Percentiles rank a stretch among this genome's conserved stretches.
phyloP scores from a whole-genome alignment of 23 tunicate genomes.

The Halocynthia aurantium region DNA sequence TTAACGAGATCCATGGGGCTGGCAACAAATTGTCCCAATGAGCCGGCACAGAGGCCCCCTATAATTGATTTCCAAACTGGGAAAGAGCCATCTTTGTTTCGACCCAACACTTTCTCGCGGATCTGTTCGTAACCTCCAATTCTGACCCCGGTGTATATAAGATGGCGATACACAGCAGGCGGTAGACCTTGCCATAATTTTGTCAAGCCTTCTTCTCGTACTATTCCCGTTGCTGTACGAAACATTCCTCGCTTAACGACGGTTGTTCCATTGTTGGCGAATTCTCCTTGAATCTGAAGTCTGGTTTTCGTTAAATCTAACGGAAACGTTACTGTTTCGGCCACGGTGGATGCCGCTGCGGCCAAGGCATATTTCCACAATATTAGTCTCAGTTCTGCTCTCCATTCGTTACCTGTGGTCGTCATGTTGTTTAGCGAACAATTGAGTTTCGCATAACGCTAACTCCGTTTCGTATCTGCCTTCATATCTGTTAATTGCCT shows the following conservation, averaged over 20 bases:
- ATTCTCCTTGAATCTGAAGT: constrained; percentile 89
- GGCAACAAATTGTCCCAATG: constrained; percentile 86
- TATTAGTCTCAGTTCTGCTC: constrained; percentile 1
- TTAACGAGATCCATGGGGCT: constrained; percentile 93
- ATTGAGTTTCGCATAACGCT: too few species aligned
- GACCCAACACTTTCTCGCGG: constrained; percentile 38
- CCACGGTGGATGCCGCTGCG: constrained; percentile 60
- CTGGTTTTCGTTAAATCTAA: constrained; percentile 89
- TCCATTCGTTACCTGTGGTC: not conserved
- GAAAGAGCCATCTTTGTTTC: constrained; percentile 68
- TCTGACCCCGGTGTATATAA: constrained; percentile 76
- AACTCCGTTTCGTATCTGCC: too few species aligned
- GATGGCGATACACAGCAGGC: constrained; percentile 78
- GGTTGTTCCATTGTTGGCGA: constrained; percentile 33
- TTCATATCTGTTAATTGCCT: too few species aligned
- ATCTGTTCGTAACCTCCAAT: constrained; percentile 61
- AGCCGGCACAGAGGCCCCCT: constrained; percentile 77
- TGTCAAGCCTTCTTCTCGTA: constrained; percentile 57
- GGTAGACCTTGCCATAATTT: constrained; percentile 75
- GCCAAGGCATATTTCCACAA: constrained; percentile 48
- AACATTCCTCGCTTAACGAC: constrained; percentile 57
- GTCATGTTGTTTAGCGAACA: too few species aligned
- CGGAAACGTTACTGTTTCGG: constrained; percentile 83
- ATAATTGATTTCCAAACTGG: constrained; percentile 73
- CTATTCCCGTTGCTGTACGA: constrained; percentile 52